Evolutionary conservation across 2,888 invertebrate genomes (phyloP), one percentile per base, ranked within the genome.

Genomic region (Calameuta filiformis): DNA sequence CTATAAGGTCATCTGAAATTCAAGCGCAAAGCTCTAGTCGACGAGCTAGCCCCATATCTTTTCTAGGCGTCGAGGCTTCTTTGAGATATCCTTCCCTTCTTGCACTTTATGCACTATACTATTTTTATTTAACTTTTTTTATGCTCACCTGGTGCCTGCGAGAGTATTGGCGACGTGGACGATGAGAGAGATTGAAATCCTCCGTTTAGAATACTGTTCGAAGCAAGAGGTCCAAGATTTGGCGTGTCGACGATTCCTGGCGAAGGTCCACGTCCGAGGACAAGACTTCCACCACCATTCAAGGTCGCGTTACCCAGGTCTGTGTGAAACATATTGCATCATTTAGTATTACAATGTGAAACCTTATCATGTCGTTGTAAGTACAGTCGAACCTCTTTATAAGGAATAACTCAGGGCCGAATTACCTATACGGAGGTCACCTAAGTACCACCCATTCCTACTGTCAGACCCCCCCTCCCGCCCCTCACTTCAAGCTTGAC

Each of bases 151-250:
- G 88, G 87, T 80, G 89, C 88, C 83, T 91, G 93, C 73, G 93
- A 93, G 76, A 93, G 89, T 86, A 94, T 93, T 40, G 95, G 95
- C 35, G 95, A 95, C 11, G 94, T 94, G 68, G 95, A 94, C 80
- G 94, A 92, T 77, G 94, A 94, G 80, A 94, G 91, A 30, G 90
- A 84, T 79, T 91, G 91, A 84, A 88, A 91, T 79, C 91, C 91
- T 69, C 94, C 94, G 89, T 93, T 93, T 86, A 94, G 92, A 77
- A 91, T 83, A 80, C 86, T 87, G 81, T 89, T 91, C 15, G 88
- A 85, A 79, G 89, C 83, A 79, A 91, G 84, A 75, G 88, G 80
- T 82, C 88, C 88, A 76, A 91, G 80, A 82, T 87, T 91, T 40
- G 89, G 86, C 77, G 92, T 86, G 81, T 92, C 94, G 86, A 94